These are phyloP conservation scores for Oxyruncus cristatus DNA, from an alignment of 2,113 vertebrate species.

Conservation along the genomic window DNA sequence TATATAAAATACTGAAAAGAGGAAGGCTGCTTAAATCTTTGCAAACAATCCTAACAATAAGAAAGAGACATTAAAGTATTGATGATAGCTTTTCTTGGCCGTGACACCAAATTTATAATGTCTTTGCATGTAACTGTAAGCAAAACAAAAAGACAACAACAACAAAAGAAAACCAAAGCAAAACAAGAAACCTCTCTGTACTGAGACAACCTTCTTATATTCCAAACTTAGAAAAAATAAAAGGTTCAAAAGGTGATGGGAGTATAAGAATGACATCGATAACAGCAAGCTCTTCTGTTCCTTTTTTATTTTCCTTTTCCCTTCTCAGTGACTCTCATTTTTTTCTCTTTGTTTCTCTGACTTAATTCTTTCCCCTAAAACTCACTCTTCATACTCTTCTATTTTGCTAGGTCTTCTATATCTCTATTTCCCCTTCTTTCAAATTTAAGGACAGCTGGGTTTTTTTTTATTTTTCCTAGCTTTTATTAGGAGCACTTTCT, in stretches of 20 bases:
- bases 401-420: not conserved
- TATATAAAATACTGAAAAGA: not conserved
- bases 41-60: not conserved
- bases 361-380: not conserved
- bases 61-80: not conserved
- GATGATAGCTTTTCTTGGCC: not conserved
- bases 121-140: not conserved
- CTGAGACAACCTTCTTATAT: not conserved
- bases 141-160: not conserved
- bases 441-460: not conserved
- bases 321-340: not conserved
- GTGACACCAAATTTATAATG: not conserved
- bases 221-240: not conserved
- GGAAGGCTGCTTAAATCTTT: not conserved
- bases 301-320: not conserved
- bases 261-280: not conserved
- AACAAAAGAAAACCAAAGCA: not conserved
- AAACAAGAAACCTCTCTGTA: not conserved
- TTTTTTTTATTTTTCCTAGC: not conserved
- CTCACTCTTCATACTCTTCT: not conserved
- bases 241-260: not conserved
- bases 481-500: not conserved
- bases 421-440: not conserved
- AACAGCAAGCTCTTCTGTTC: not conserved
- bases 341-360: not conserved